A percentile compares a stretch with the other conserved stretches of the same genome.
Conservation (phyloP, 2,888 invertebrate genomes). For the Furcula furcula region DNA sequence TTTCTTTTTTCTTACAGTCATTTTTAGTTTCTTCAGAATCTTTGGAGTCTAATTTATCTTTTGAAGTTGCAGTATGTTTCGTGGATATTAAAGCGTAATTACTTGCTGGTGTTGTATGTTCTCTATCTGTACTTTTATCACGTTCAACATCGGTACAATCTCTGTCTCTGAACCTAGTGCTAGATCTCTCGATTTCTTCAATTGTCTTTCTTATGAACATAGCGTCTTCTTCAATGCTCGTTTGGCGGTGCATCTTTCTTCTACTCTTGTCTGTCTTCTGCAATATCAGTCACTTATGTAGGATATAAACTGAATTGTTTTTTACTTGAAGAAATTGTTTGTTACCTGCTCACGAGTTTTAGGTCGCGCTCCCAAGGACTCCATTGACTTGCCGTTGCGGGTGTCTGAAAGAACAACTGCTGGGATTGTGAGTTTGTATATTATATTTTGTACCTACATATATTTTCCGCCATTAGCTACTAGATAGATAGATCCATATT, state of each 20-base stretch:
- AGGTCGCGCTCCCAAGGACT: conserved; percentile 41
- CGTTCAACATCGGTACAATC: conserved; percentile 27
- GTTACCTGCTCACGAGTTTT: conserved; percentile 65
- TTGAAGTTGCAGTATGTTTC: conserved; percentile 36
- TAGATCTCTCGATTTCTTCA: conserved; percentile 73
- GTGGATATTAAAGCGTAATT: conserved; percentile 36
- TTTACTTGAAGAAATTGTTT: conserved; percentile 16
- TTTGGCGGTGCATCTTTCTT: conserved; percentile 57
- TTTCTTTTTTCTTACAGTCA: conserved; percentile 57
- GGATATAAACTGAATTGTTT: conserved; percentile 9
- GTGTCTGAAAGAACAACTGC: conserved; percentile 54
- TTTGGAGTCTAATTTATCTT: conserved; percentile 31
- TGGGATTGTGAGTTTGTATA: conserved; percentile 10
- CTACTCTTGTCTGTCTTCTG: conserved; percentile 50
- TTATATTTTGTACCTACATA: too few species aligned
- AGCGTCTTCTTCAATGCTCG: conserved; percentile 74
- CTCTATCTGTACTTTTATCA: conserved; percentile 28
- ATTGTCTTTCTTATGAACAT: conserved; percentile 72
- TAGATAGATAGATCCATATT: too few species aligned
- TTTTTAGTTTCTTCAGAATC: conserved; percentile 54
- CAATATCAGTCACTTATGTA: conserved; percentile 25
- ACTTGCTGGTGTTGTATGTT: conserved; percentile 40
- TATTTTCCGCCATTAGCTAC: too few species aligned
- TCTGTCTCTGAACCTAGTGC: conserved; percentile 51
- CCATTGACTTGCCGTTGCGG: conserved; percentile 45